These are phyloP conservation scores for Solea solea DNA, from an alignment of 2,113 vertebrate genomes.

Conservation along the genomic window DNA sequence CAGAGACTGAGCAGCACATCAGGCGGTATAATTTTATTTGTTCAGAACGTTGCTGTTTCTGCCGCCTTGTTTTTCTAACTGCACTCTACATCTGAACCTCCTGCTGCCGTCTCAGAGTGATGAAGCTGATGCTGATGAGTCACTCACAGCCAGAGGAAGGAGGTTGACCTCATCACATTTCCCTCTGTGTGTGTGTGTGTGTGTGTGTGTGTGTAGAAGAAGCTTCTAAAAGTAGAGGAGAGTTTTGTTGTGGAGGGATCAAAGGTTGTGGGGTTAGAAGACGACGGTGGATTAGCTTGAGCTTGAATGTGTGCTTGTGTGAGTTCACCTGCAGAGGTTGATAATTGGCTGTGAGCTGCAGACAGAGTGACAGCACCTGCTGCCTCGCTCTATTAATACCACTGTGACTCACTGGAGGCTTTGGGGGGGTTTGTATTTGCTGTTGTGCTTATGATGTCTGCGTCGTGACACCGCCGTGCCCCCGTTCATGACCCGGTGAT, in stretches of 20 bases:
- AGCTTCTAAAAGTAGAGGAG: slow-evolving; percentile 26
- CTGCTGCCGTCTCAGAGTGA: slow-evolving; percentile 17
- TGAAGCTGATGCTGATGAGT: slow-evolving; percentile 27
- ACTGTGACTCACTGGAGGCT: slow-evolving; percentile 42
- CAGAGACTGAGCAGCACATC: no score
- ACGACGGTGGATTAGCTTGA: slow-evolving; percentile 4
- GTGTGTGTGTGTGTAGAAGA: slow-evolving; percentile 11
- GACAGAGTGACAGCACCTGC: slow-evolving; percentile 63
- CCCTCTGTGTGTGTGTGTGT: slow-evolving; percentile 22
- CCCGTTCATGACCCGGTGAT: slow-evolving; percentile 31
- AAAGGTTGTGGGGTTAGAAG: slow-evolving; percentile 19
- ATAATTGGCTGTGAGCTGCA: slow-evolving; percentile 60
- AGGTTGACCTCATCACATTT: slow-evolving; percentile 55
- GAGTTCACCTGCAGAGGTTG: slow-evolving; percentile 30
- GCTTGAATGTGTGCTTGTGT: slow-evolving; percentile 6
- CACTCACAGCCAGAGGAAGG: slow-evolving; percentile 29
- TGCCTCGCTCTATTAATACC: slow-evolving; percentile 62
- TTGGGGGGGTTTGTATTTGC: slow-evolving; percentile 32
- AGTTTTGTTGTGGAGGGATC: slow-evolving; percentile 12
- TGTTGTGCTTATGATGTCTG: slow-evolving; percentile 31
- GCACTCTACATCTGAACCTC: background rate
- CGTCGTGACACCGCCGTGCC: slow-evolving; percentile 25
- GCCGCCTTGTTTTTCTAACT: no score
- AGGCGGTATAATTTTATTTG: no score
- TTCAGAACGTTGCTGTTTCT: no score